Evolutionary conservation across 2,888 invertebrate genomes (phyloP).

Genomic region (Plusia festucae): DNA sequence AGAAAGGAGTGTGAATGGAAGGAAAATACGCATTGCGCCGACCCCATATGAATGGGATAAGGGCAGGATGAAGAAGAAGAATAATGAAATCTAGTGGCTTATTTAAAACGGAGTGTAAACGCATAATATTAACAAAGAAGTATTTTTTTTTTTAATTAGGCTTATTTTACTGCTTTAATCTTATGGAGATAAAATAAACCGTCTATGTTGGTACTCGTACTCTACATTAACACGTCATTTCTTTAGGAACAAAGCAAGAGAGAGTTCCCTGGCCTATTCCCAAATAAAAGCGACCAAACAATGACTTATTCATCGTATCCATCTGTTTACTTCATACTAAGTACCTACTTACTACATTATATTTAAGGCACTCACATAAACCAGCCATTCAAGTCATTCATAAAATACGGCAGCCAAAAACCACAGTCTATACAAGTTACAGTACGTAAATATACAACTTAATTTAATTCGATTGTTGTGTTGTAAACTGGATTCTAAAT

Average conservation of each 20-base stretch:
- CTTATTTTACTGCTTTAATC: no score
- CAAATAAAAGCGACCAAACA: not conserved
- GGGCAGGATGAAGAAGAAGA: no score
- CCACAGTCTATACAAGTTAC: not conserved
- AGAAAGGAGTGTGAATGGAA: no score
- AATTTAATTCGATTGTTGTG: not conserved
- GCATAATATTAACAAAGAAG: no score
- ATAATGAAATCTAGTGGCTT: no score
- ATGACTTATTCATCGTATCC: slow-evolving; percentile 3
- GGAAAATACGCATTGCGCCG: no score
- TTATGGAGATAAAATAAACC: not conserved
- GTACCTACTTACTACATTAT: not conserved
- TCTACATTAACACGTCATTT: slow-evolving; percentile 16
- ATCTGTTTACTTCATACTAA: not conserved
- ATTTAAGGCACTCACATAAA: not conserved
- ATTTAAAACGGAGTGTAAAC: no score
- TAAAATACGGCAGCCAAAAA: not conserved
- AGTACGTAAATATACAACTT: not conserved
- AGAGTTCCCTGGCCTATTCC: slow-evolving; percentile 3
- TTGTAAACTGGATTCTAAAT: slow-evolving; percentile 25
- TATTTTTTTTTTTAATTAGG: no score
- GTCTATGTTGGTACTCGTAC: not conserved
- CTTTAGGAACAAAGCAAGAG: not conserved
- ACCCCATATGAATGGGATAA: no score
- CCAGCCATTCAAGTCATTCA: not conserved